A percentile compares a stretch with the other conserved stretches of the same genome.
Evolutionary conservation across 1,140 invertebrate species (phyloP).

Genomic region (Cecropterus lyciades): DNA sequence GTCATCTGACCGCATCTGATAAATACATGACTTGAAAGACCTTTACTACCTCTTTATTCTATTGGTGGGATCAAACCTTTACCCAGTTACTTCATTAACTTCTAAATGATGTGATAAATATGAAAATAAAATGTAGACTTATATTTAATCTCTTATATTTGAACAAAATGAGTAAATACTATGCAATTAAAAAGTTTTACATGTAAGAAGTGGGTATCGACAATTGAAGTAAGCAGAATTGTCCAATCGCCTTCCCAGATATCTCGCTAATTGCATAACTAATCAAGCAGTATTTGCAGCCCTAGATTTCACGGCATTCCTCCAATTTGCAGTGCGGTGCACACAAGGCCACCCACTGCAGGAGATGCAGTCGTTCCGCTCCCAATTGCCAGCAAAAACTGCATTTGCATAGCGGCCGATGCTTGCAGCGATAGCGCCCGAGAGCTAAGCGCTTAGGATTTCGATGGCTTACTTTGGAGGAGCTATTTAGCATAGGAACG

Average conservation of each 20-base stretch:
- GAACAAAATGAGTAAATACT: too few relatives aligned
- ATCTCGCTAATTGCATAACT: conserved; percentile 1
- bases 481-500: conserved; percentile 35
- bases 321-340: conserved; percentile 33
- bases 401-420: conserved; percentile 81
- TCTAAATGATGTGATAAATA: too few relatives aligned
- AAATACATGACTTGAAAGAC: too few relatives aligned
- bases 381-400: conserved; percentile 80
- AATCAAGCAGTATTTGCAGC: conserved; percentile 1
- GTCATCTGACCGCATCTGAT: too few relatives aligned
- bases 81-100: too few relatives aligned
- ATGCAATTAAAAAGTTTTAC: too few relatives aligned
- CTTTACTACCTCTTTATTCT: too few relatives aligned
- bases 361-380: conserved; percentile 53
- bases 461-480: conserved; percentile 44
- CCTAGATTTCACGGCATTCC: conserved; percentile 32
- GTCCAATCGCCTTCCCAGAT: neutral
- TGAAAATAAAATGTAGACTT: too few relatives aligned
- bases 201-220: too few relatives aligned
- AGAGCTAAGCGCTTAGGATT: conserved; percentile 37
- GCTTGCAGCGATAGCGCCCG: conserved; percentile 62
- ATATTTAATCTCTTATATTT: too few relatives aligned
- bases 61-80: too few relatives aligned
- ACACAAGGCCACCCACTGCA: conserved; percentile 65
- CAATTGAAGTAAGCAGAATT: too few relatives aligned